These are phyloP conservation scores for Lasioglossum calceatum DNA, from an alignment of 2,888 invertebrate species.

Conservation along the genomic window DNA sequence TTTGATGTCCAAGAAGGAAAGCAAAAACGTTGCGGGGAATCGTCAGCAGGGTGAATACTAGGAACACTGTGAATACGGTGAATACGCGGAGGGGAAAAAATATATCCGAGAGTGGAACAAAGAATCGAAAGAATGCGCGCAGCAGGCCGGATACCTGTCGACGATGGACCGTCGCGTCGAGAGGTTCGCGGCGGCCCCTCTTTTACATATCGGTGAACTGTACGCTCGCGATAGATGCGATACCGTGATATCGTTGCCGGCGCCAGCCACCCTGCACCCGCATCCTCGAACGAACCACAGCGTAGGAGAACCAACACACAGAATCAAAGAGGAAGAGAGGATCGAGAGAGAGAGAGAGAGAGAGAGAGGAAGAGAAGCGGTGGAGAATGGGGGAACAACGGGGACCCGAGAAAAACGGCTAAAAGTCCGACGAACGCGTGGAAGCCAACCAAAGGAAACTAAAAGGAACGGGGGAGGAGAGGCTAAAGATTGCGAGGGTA, in stretches of 20 bases:
- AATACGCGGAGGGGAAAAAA: neutral
- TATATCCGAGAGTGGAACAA: constrained; percentile 32
- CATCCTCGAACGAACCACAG: neutral
- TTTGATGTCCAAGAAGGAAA: neutral
- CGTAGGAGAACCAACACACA: neutral
- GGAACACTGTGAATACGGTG: neutral
- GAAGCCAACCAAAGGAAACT: constrained; percentile 22
- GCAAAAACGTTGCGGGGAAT: neutral
- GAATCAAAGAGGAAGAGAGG: neutral
- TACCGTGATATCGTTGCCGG: constrained; percentile 72
- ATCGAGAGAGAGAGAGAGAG: constrained; percentile 26
- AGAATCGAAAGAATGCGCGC: constrained; percentile 53
- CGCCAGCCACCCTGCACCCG: constrained; percentile 67
- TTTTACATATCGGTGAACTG: constrained; percentile 76
- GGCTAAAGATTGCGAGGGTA: constrained; percentile 76
- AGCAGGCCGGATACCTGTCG: constrained; percentile 57
- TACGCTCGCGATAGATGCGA: constrained; percentile 75
- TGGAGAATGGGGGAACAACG: neutral
- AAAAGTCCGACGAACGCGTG: constrained; percentile 8
- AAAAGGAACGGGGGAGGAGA: constrained; percentile 11
- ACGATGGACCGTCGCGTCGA: constrained; percentile 25
- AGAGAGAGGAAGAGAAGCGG: neutral
- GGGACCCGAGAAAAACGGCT: constrained; percentile 1
- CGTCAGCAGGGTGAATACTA: constrained; percentile 13
- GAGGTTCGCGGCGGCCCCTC: constrained; percentile 55